These are phyloP conservation scores for Ladona fulva DNA, from an alignment of 1,140 invertebrate genomes.

Conservation along the genomic window DNA sequence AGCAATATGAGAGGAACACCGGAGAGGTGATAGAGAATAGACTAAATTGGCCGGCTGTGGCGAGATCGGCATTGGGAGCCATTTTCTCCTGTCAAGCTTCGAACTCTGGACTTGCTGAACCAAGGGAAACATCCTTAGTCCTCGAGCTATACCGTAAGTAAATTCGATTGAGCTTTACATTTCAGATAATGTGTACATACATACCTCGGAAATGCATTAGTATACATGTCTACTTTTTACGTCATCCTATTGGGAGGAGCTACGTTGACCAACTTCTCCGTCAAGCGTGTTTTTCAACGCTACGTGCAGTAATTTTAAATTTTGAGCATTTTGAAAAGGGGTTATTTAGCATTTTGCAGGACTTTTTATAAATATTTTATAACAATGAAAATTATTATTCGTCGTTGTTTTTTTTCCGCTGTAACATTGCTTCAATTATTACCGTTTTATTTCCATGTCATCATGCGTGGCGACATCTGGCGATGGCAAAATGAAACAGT, in stretches of 20 bases:
- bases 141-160: constrained; percentile 77
- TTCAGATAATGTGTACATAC: neutral
- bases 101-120: constrained; percentile 69
- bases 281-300: too few relatives aligned
- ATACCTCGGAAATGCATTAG: too few relatives aligned
- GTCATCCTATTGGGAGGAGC: too few relatives aligned
- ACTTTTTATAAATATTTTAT: too few relatives aligned
- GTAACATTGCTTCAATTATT: neutral
- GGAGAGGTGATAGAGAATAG: constrained; percentile 79
- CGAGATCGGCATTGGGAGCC: constrained; percentile 66
- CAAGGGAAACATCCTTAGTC: constrained; percentile 60
- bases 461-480: neutral
- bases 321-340: too few relatives aligned
- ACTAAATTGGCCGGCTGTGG: constrained; percentile 59
- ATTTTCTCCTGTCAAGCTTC: constrained; percentile 75
- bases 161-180: neutral
- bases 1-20: constrained; percentile 68
- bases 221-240: too few relatives aligned
- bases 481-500: constrained; percentile 43
- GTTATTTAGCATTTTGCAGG: too few relatives aligned
- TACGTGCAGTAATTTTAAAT: too few relatives aligned
- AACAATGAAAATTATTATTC: too few relatives aligned
- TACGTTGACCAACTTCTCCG: too few relatives aligned
- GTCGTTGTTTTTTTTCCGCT: too few relatives aligned
- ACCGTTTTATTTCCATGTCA: neutral